Evolutionary conservation across 2,888 invertebrate genomes (phyloP).

Genomic region (Parascotia fuliginaria): DNA sequence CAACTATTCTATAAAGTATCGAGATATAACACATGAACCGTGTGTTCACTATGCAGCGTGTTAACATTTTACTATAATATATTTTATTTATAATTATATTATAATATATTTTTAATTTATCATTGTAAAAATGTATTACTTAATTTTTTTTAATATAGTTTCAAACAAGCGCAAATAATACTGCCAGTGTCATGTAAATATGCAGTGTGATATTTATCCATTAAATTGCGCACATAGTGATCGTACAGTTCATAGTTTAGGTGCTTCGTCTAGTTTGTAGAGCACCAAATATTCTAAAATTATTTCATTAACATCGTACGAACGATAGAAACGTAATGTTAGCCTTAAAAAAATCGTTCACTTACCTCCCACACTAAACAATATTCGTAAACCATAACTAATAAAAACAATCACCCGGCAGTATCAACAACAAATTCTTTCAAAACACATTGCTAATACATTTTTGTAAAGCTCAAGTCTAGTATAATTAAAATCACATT

Average conservation of each 20-base stretch:
- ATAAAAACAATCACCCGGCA: constrained; percentile 63
- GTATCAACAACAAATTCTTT: constrained; percentile 53
- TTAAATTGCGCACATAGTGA: constrained; percentile 16
- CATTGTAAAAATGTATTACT: constrained; percentile 23
- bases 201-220: constrained; percentile 19
- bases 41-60: constrained; percentile 24
- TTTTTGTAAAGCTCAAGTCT: constrained; percentile 80
- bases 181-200: constrained; percentile 25
- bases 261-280: constrained; percentile 18
- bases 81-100: constrained; percentile 8
- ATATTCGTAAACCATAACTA: constrained; percentile 51
- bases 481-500: constrained; percentile 82
- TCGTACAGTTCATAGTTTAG: constrained; percentile 14
- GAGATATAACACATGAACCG: constrained; percentile 21
- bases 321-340: constrained; percentile 37
- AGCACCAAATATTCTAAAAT: constrained; percentile 35
- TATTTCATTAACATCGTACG: constrained; percentile 30
- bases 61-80: constrained; percentile 32
- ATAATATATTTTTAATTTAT: constrained; percentile 21
- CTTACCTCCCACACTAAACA: constrained; percentile 33
- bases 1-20: constrained; percentile 29
- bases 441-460: constrained; percentile 73
- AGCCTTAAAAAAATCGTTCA: constrained; percentile 37
- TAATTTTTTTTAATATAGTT: constrained; percentile 4
- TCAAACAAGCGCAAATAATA: constrained; percentile 29